Evolutionary conservation across 2,888 invertebrate genomes (phyloP).

Genomic region (Patella ulyssiponensis): DNA sequence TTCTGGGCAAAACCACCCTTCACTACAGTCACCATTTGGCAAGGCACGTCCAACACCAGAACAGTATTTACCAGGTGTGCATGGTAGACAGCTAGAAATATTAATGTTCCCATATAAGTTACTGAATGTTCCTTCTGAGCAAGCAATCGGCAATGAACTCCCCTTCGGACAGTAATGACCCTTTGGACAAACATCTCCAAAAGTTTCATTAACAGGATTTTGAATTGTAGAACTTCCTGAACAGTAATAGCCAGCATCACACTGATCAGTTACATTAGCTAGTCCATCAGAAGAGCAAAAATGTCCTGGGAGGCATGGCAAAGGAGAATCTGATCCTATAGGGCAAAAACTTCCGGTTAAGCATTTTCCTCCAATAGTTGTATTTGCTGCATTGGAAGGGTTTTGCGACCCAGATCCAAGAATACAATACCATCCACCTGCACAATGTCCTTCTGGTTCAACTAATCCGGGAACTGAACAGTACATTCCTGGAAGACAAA

Average conservation of each 20-base stretch:
- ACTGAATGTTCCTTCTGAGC: slow-evolving; percentile 62
- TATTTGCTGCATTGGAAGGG: slow-evolving; percentile 58
- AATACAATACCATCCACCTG: slow-evolving; percentile 67
- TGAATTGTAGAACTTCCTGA: slow-evolving; percentile 58
- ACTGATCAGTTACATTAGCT: slow-evolving; percentile 55
- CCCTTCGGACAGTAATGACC: slow-evolving; percentile 67
- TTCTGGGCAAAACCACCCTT: slow-evolving; percentile 64
- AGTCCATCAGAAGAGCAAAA: slow-evolving; percentile 63
- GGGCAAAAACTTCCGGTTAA: slow-evolving; percentile 67
- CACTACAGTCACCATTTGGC: slow-evolving; percentile 63
- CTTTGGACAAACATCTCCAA: slow-evolving; percentile 68
- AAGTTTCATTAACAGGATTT: slow-evolving; percentile 66
- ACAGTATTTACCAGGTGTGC: slow-evolving; percentile 67
- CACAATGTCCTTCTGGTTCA: slow-evolving; percentile 60
- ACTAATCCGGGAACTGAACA: slow-evolving; percentile 60
- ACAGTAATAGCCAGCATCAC: slow-evolving; percentile 67
- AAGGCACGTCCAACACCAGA: slow-evolving; percentile 58
- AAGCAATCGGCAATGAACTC: slow-evolving; percentile 58
- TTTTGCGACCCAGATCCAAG: slow-evolving; percentile 61
- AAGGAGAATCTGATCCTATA: slow-evolving; percentile 54
- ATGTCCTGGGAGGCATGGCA: slow-evolving; percentile 60
- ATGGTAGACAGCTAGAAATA: slow-evolving; percentile 62
- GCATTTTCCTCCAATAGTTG: slow-evolving; percentile 53
- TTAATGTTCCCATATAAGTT: slow-evolving; percentile 61
- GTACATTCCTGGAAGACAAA: slow-evolving; percentile 65